Conservation (phyloP, 64 coral and sea anemone genomes). For the Montipora sp. region DNA sequence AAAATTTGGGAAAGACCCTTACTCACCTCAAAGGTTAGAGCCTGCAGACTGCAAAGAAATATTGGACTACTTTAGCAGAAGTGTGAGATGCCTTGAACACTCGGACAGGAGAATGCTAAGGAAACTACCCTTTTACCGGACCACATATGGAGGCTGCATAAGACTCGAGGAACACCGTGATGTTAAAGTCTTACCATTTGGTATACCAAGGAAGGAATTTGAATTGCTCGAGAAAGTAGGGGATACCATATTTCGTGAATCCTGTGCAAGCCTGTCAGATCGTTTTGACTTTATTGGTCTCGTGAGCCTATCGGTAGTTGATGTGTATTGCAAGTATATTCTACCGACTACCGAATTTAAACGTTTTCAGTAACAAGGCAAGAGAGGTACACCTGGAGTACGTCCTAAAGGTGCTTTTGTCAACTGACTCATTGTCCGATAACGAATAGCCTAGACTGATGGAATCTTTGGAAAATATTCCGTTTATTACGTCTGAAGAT, state of each 20-base stretch:
- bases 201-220: conserved; percentile 26
- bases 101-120: not conserved
- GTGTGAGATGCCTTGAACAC: not conserved
- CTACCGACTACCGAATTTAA: conserved; percentile 36
- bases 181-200: conserved; percentile 24
- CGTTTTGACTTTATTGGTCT: conserved; percentile 20
- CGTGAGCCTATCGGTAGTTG: conserved; percentile 2
- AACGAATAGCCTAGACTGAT: not conserved
- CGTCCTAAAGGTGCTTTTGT: not conserved
- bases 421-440: not conserved
- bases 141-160: conserved; percentile 35
- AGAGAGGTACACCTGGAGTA: conserved; percentile 23
- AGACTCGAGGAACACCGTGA: not conserved
- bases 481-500: not conserved
- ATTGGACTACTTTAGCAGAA: conserved; percentile 29
- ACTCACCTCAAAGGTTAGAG: not conserved
- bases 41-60: not conserved
- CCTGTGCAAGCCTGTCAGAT: not conserved
- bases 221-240: conserved; percentile 8
- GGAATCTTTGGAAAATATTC: not conserved
- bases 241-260: conserved; percentile 24
- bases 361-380: conserved; percentile 15
- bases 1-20: not conserved
- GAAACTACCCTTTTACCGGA: conserved; percentile 33
- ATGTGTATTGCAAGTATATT: conserved; percentile 53